These are phyloP conservation scores for Motacilla alba DNA, from an alignment of 2,113 vertebrate species.

Conservation along the genomic window DNA sequence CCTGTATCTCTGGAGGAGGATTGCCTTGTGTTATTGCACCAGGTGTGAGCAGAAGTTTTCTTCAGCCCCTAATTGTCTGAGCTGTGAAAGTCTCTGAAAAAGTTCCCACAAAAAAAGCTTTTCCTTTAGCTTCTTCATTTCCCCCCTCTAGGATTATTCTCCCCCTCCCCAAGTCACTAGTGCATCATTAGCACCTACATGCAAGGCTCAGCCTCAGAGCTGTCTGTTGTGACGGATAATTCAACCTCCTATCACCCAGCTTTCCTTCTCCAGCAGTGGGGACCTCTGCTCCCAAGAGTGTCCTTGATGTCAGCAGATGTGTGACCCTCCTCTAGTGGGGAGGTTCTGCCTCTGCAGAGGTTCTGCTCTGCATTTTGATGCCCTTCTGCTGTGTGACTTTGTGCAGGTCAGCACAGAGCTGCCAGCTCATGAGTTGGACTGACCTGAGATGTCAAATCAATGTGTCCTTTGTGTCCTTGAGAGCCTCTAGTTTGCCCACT, in stretches of 20 bases:
- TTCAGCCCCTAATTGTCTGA: not conserved
- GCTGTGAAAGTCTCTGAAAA: not conserved
- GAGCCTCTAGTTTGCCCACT: accelerated
- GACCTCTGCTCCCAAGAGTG: not conserved
- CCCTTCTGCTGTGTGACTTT: not conserved
- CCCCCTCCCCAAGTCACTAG: not conserved
- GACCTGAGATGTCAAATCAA: not conserved
- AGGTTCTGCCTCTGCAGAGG: not conserved
- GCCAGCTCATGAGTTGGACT: not conserved
- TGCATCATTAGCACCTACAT: not conserved
- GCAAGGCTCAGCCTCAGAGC: not conserved
- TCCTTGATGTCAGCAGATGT: not conserved
- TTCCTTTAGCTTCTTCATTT: not conserved
- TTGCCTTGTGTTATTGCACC: not conserved
- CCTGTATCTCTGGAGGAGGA: not conserved
- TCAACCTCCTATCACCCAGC: not conserved
- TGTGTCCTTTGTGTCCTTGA: not conserved
- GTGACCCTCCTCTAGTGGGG: not conserved
- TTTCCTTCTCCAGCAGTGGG: not conserved
- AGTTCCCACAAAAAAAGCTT: not conserved
- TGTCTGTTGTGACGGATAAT: accelerated
- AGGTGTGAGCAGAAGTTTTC: not conserved
- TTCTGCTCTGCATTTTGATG: not conserved
- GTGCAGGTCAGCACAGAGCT: not conserved
- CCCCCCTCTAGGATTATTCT: not conserved